These are phyloP conservation scores for Polyodon spathula DNA, from an alignment of 2,113 vertebrate species.

Conservation along the genomic window DNA sequence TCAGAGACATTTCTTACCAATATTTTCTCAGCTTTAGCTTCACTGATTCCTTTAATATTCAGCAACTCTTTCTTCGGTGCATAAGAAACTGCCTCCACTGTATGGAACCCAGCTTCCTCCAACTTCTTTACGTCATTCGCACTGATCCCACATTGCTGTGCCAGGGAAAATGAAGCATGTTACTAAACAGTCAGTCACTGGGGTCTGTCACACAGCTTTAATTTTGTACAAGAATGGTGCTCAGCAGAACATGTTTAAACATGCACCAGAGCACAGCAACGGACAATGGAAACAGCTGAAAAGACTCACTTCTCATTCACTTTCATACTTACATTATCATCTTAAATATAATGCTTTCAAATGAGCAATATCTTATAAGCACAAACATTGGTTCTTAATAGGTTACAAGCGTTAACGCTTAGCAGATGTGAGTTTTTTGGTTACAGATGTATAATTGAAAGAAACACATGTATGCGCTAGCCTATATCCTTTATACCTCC, in stretches of 20 bases:
- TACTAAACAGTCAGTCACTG: not conserved
- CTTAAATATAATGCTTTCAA: no score
- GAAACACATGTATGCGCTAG: no score
- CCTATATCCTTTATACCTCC: conserved; percentile 62
- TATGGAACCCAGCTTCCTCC: conserved; percentile 94
- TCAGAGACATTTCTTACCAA: conserved; percentile 58
- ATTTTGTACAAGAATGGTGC: not conserved
- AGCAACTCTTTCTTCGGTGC: conserved; percentile 91
- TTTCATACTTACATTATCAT: no score
- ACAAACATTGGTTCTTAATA: no score
- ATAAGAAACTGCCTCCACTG: conserved; percentile 90
- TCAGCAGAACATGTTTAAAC: not conserved
- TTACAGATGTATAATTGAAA: no score
- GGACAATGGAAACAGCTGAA: no score
- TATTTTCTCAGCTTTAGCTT: conserved; percentile 93
- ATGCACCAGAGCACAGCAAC: no score
- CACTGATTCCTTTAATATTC: conserved; percentile 94
- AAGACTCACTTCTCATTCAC: no score
- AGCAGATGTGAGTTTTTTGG: no score
- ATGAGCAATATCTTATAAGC: no score
- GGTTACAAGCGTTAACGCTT: no score
- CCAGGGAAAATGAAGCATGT: not conserved
- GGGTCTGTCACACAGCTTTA: not conserved
- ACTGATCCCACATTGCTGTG: conserved; percentile 85
- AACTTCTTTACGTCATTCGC: conserved; percentile 90